phyloP scores from a whole-genome alignment of 2,888 invertebrate genomes.

The Cinara cedri region DNA sequence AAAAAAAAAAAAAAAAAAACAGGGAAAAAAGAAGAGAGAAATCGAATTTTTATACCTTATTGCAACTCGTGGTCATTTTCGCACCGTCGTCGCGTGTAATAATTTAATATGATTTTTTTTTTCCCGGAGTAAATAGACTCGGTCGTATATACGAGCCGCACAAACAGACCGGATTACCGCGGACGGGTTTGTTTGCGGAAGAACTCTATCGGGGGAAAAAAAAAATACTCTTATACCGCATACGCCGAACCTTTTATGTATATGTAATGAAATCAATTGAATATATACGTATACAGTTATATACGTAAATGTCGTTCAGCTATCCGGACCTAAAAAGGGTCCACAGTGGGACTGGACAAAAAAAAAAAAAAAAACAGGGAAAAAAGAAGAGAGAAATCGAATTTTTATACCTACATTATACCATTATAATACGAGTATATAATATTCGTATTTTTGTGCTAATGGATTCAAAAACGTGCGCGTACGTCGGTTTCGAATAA shows the following conservation, averaged over 20 bases:
- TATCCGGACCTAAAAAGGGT: conserved; percentile 2
- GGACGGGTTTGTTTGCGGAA: not conserved
- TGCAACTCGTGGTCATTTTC: too few relatives aligned
- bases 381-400: too few relatives aligned
- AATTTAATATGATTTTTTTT: too few relatives aligned
- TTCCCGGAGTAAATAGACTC: too few relatives aligned
- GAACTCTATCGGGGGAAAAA: not conserved
- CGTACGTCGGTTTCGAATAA: not conserved
- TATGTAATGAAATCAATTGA: conserved; percentile 1
- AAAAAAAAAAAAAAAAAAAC: not conserved
- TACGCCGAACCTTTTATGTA: not conserved
- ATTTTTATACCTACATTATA: not conserved
- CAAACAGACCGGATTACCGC: not conserved
- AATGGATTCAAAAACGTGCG: conserved; percentile 3
- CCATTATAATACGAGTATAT: not conserved
- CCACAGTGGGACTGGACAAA: not conserved
- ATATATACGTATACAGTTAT: not conserved
- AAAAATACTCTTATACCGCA: not conserved
- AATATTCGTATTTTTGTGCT: not conserved
- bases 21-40: not conserved
- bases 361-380: not conserved
- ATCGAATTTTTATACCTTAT: not conserved
- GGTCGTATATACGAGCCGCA: too few relatives aligned
- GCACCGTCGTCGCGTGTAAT: too few relatives aligned
- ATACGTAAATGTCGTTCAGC: not conserved